A percentile compares a stretch with the other conserved stretches of the same genome.
These are phyloP conservation scores for Urocolius indicus DNA, from an alignment of 2,113 vertebrate species.

Conservation along the genomic window DNA sequence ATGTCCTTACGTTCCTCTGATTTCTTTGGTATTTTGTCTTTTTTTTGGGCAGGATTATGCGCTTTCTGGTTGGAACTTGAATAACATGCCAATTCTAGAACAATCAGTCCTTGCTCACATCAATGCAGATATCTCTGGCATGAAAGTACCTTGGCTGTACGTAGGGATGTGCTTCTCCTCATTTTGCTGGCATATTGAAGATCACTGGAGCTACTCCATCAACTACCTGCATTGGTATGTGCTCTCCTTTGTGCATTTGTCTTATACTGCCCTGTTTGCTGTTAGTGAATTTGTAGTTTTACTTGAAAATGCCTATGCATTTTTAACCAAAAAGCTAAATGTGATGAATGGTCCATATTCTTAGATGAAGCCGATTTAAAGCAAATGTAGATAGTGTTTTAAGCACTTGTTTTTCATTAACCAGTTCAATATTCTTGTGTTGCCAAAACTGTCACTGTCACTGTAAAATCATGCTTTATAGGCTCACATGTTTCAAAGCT, in stretches of 20 bases:
- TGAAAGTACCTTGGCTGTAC: conserved; percentile 99
- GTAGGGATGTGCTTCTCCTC: conserved; percentile 99
- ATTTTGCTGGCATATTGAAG: conserved; percentile 98
- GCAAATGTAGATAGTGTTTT: background rate
- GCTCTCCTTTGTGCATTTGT: background rate
- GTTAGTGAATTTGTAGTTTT: background rate
- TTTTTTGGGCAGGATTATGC: conserved; percentile 89
- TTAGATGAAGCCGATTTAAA: background rate
- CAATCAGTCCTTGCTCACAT: conserved; percentile 97
- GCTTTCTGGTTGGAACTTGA: conserved; percentile 96
- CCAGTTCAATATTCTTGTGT: background rate
- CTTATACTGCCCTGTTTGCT: background rate
- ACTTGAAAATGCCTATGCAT: background rate
- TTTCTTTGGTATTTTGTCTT: background rate
- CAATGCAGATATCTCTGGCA: conserved; percentile 96
- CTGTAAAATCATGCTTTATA: background rate
- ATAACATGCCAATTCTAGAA: conserved; percentile 98
- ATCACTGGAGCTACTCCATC: conserved; percentile 99
- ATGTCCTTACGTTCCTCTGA: background rate
- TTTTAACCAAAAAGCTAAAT: background rate
- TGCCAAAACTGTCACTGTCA: background rate
- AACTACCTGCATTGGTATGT: conserved; percentile 97
- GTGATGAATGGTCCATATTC: background rate
- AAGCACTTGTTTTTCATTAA: background rate
- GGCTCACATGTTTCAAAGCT: background rate